These are phyloP conservation scores for Pilophorus perplexus DNA, from an alignment of 2,888 invertebrate genomes.

Conservation along the genomic window DNA sequence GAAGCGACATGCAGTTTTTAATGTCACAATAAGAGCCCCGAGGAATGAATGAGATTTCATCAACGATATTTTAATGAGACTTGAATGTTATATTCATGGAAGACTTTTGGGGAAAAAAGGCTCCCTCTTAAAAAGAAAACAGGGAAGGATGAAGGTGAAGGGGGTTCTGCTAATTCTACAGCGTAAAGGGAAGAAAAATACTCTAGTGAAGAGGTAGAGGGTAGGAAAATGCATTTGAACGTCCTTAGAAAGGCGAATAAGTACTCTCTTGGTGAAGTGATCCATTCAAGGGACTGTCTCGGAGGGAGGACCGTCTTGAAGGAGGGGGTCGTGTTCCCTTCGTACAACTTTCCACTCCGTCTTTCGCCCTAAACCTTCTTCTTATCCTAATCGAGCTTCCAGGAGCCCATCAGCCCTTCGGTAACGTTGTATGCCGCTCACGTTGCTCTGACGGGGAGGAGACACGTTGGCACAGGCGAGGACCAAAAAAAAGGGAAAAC, in stretches of 20 bases:
- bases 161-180: conserved; percentile 10
- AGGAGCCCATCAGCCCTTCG: conserved; percentile 10
- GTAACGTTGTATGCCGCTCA: conserved; percentile 12
- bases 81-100: conserved; percentile 14
- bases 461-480: not conserved
- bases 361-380: too few species aligned
- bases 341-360: too few species aligned
- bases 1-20: too few species aligned
- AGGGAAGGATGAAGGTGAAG: not conserved
- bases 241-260: conserved; percentile 37
- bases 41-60: conserved; percentile 19
- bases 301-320: too few species aligned
- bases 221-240: conserved; percentile 33
- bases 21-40: too few species aligned
- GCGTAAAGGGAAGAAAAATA: conserved; percentile 31
- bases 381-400: conserved; percentile 25
- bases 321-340: not conserved
- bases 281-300: conserved; percentile 26
- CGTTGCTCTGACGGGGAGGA: not conserved
- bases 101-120: not conserved
- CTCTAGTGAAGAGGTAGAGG: not conserved
- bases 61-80: conserved; percentile 5
- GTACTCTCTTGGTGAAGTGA: conserved; percentile 28
- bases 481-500: conserved; percentile 15
- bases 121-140: not conserved